Base-by-base conservation (phyloP, 2,888 invertebrate genomes). In the Cremastobaeus sp. region DNA sequence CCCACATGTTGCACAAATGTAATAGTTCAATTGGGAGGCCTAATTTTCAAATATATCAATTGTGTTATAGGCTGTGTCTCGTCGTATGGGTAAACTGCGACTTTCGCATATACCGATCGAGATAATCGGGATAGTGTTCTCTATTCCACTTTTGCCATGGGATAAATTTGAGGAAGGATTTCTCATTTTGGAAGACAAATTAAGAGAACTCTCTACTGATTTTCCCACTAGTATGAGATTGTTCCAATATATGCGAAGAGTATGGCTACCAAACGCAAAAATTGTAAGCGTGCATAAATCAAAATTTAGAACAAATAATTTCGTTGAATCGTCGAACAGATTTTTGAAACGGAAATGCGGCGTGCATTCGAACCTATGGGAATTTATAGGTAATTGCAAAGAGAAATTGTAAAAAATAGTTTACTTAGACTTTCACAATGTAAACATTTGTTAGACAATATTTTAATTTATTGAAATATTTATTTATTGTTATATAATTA, bases 281-380 rank as follows among this genome's bases (percentile, higher is more conserved):
- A 6, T 34, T 2, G 34, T 34, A 4, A 34, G 34, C 6, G 34
- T 39, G 1, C n/a, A 17, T 9, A 18, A 18, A 17, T 15, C 15
- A 4, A 39, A 18, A n/a, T 2, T 1, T 1, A 39, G 39, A 39
- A 39, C 39, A 9, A 39, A 39, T 18, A 39, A 39, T 39, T 39
- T 39, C 12, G 39, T 39, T 1, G 39, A 39, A 8, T 17, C 17
- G 2, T 3, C 17, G 1, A 39, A 39, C n/a, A 9, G 39, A 17
- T 39, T 17, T 17, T 17, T 39, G 2, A 39, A 39, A 17, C 15
- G 18, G 18, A 39, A 39, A 17, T 39, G 39, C 18, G 39, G 39
- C 3, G 39, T 39, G 8, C 39, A 39, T n/a, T 12, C 39, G 18
- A 39, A 39, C 18, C 18, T 39, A 17, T 39, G 34, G 34, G 6